Evolutionary conservation across 1,140 invertebrate genomes (phyloP).

Genomic region (Ooceraea biroi): DNA sequence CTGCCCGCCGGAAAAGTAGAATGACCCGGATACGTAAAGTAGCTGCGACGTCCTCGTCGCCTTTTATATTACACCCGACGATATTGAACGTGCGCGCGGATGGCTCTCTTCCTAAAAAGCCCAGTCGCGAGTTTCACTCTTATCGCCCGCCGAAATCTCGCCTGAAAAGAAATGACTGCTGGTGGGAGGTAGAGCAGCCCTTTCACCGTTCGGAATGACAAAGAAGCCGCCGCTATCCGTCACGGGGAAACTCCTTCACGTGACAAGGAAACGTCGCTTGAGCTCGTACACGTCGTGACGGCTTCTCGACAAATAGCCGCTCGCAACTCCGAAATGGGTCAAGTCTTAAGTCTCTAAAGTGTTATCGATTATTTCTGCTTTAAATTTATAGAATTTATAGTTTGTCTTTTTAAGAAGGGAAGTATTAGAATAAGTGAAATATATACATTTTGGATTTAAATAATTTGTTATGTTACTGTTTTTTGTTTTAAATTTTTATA

Average conservation of each 20-base stretch:
- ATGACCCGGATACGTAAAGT: conserved; percentile 47
- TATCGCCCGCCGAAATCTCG: conserved; percentile 53
- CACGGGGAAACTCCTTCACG: conserved; percentile 48
- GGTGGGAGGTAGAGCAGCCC: conserved; percentile 35
- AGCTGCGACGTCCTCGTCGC: conserved; percentile 36
- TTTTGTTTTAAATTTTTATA: too few relatives aligned
- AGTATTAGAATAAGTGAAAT: too few relatives aligned
- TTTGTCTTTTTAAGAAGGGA: too few relatives aligned
- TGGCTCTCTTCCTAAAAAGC: conserved; percentile 29
- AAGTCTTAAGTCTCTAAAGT: neutral
- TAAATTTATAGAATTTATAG: neutral
- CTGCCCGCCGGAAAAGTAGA: conserved; percentile 37
- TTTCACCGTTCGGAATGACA: conserved; percentile 58
- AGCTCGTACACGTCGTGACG: conserved; percentile 1
- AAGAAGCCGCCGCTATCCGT: conserved; percentile 48
- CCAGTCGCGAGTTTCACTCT: conserved; percentile 54
- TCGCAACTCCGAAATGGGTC: neutral
- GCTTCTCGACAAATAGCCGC: conserved; percentile 27
- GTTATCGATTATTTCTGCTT: neutral
- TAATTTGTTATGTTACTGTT: too few relatives aligned
- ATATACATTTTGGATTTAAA: too few relatives aligned
- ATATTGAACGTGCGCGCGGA: conserved; percentile 37
- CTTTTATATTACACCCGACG: conserved; percentile 52
- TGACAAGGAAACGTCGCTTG: conserved; percentile 43
- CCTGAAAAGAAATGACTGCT: conserved; percentile 54